These are phyloP conservation scores for Toxostoma redivivum DNA, from an alignment of 2,113 vertebrate species.

Conservation along the genomic window DNA sequence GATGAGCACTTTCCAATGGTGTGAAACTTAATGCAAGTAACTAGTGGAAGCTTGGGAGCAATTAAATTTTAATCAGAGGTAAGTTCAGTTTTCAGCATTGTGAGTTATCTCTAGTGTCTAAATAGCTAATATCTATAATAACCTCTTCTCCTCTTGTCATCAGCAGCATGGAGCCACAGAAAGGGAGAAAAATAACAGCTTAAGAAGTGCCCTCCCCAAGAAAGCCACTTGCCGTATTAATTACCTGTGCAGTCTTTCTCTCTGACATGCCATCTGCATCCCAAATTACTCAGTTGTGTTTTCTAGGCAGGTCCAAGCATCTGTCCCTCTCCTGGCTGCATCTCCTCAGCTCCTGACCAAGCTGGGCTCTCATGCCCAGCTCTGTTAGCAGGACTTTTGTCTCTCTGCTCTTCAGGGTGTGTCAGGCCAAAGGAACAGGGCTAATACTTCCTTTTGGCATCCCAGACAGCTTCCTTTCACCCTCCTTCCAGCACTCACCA, in stretches of 20 bases:
- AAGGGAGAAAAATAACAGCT: neutral
- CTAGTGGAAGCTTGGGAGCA: slow-evolving; percentile 55
- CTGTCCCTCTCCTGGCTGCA: neutral
- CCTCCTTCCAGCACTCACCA: neutral
- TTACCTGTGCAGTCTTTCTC: neutral
- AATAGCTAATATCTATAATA: slow-evolving; percentile 19
- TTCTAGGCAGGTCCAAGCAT: neutral
- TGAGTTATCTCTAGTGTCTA: slow-evolving; percentile 37
- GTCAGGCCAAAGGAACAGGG: neutral
- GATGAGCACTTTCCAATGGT: slow-evolving; percentile 44
- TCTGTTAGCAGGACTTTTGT: neutral
- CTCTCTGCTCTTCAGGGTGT: neutral
- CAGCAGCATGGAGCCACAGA: neutral
- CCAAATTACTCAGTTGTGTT: neutral
- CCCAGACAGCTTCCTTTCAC: neutral
- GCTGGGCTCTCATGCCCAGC: fast-evolving
- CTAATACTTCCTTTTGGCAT: neutral
- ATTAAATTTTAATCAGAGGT: slow-evolving; percentile 64
- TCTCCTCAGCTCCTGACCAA: neutral
- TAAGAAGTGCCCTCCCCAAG: neutral
- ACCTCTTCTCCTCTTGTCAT: neutral
- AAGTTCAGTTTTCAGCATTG: slow-evolving; percentile 30
- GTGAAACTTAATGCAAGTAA: slow-evolving; percentile 59
- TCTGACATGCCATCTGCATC: neutral
- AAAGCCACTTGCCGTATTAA: neutral